Base-by-base conservation (phyloP, 2,888 invertebrate genomes). In the Tenodera sinensis region DNA sequence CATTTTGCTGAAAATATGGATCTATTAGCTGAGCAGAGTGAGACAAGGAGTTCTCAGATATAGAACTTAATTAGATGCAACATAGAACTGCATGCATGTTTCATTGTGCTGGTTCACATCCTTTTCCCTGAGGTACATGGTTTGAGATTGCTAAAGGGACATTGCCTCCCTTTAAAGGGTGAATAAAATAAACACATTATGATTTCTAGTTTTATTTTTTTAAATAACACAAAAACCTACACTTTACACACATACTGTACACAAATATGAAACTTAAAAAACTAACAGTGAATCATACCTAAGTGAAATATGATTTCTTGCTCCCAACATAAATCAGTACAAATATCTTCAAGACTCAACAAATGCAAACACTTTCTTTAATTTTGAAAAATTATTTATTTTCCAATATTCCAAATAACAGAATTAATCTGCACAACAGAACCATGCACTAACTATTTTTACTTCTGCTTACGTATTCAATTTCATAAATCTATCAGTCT, bases 211-310 rank as follows among this genome's bases (percentile, higher is more conserved):
- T 89, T 84, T 88, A 81, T 86, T 42, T 88, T 88, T 71, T 88
- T 88, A 88, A 88, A 88, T 84, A 88, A 88, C 88, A 84, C 88
- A 88, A 84, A 83, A 88, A 83, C 83, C 85, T 88, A 88, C 83
- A 42, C 82, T 82, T 34, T 88, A 42, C 84, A 84, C 83, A 84
- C 85, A 85, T 83, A 88, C 84, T 84, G 84, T 88, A 84, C 84
- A 88, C 84, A 47, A 84, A 34, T 28, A 15, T 34, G 82, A 28
- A 87, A 34, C 12, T 15, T 88, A 14, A 88, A 81, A 71, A 71
- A 20, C 54, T 71, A 71, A 71, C 54, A 4, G 54, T 71, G 20
- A 54, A 54, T 71, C 54, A 71, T 71, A 71, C 54, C 54, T 71
- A 71, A 71, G 20, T 71, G 54, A 71, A 71, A 71, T 71, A 71